Evolutionary conservation across 2,113 vertebrate genomes (phyloP), one percentile per base, ranked within the genome.

Genomic region (Poicephalus meyeri): DNA sequence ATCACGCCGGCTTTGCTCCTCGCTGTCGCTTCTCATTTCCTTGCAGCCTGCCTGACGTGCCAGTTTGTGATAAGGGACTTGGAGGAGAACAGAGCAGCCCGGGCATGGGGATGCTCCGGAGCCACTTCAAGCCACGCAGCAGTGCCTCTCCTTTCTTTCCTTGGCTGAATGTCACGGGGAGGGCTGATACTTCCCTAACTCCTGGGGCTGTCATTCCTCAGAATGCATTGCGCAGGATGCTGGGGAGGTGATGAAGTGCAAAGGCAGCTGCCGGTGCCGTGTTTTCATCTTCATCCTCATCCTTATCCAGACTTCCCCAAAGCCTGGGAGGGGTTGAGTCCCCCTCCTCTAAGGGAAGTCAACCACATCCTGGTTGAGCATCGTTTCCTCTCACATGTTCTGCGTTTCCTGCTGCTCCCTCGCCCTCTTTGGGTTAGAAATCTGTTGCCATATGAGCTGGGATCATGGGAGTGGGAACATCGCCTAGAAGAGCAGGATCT

Each of bases 21-120:
- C 12, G 68, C 97, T 95, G 94, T 94, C 93, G 58, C 91, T 83
- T 89, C 93, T 88, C 10, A 28, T 95, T 95, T 94, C 93, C 92
- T 78, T 55, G 3, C 80, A 63, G 69, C 91, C 85, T 3, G 12
- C 2, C 89, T 92, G 91, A 96, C 1, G 28, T 87, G 88, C 94
- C 94, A 77, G 91, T 1, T 64, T 16, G 78, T 72, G 84, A 56
- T 4, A 16, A 72, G 74, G 74, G 74, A 29, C 72, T 68, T 29
- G 87, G 60, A 10, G 1, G 4, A 9, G 60, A 37, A 68, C 56
- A 7, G 44, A 39, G 85, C 81, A 44, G 0, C 1, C 16, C 0
- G 3, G 63, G 91, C 64, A 63, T 29, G 2, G 70, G 56, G 85
- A 6, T 42, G 85, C 88, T 88, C 73, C 8, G 0, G 19, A 39